Base-by-base conservation (phyloP, 2,113 vertebrate species). In the Takifugu bimaculatus region DNA sequence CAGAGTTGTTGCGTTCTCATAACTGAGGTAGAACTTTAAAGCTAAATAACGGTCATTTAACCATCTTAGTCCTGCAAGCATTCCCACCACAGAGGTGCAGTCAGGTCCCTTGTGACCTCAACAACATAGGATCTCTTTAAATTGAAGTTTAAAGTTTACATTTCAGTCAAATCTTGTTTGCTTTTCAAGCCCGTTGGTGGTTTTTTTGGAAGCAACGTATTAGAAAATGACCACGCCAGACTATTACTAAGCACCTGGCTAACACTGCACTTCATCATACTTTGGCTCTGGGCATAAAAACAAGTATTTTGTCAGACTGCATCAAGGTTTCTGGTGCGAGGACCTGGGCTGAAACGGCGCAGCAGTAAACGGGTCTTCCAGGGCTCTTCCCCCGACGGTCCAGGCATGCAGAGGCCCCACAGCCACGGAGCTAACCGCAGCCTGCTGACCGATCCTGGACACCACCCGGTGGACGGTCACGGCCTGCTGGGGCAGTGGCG, bases 391-490 rank as follows among this genome's bases (percentile, higher is more conserved):
- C 61, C 93, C 94, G 2, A 88, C 88, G 87, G 93, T 94, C 94
- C 96, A 94, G 82, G 94, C 90, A 55, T 94, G 86, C 57, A 94
- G 87, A 0, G 95, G 90, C 6, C 88, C 84, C 5, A 95, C 88
- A 0, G 93, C 91, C 6, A 96, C 92, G 0, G 96, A 96, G 2
- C 94, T 93, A 0, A 93, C 90, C 0, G 96, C 90, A 0, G 89
- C 91, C 81, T 93, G 93, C 58, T 91, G 94, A 57, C 91, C 93
- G 65, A 92, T 89, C 55, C 94, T 93, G 39, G 94, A 94, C 44
- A 98, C 91, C 13, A 98, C 92, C n/a, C 95, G 92, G 81, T 95
- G 94, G 53, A 95, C 94, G 6, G 92, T 92, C 39, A 96, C 93
- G 49, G 95, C 94, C 86, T 93, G 92, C 85, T 91, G 91, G 35